Evolutionary conservation across 2,797 vertebrate species (phyloP).

Genomic region (Gadopsis marmoratus): DNA sequence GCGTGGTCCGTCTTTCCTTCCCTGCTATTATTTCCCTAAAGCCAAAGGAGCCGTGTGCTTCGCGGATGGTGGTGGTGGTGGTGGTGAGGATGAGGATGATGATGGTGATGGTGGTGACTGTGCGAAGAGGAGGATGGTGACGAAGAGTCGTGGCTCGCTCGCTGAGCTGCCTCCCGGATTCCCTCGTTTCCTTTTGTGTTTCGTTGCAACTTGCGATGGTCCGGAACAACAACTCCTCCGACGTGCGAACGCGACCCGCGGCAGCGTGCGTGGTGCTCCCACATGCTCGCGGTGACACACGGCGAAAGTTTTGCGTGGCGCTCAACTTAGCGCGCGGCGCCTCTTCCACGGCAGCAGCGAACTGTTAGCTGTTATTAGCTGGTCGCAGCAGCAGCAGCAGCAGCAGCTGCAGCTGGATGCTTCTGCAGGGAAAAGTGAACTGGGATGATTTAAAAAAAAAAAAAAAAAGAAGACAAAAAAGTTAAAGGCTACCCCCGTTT

Average conservation of each 20-base stretch:
- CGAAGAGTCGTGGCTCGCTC: slow-evolving; percentile 75
- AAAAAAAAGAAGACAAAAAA: slow-evolving; percentile 19
- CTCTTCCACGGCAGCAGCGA: slow-evolving; percentile 5
- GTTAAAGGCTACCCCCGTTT: slow-evolving; percentile 46
- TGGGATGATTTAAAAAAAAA: neutral
- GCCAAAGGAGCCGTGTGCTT: slow-evolving; percentile 81
- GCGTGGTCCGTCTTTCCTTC: slow-evolving; percentile 76
- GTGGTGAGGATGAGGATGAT: slow-evolving; percentile 83
- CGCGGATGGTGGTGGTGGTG: slow-evolving; percentile 81
- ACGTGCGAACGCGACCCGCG: slow-evolving; percentile 24
- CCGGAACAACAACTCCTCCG: slow-evolving; percentile 44
- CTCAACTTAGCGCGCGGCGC: slow-evolving; percentile 37
- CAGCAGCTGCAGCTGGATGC: slow-evolving; percentile 33
- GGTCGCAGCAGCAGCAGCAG: slow-evolving; percentile 19
- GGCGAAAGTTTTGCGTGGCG: slow-evolving; percentile 69
- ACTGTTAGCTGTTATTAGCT: too few species aligned
- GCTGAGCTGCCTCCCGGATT: slow-evolving; percentile 45
- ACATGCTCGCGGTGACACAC: slow-evolving; percentile 42
- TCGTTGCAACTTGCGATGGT: slow-evolving; percentile 46
- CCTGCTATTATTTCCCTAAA: slow-evolving; percentile 83
- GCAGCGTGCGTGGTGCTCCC: slow-evolving; percentile 33
- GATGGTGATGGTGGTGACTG: slow-evolving; percentile 82
- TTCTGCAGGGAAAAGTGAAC: slow-evolving; percentile 21
- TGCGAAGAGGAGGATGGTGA: slow-evolving; percentile 83
- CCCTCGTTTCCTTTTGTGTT: slow-evolving; percentile 54